Conservation (phyloP, 2,113 vertebrate genomes). For the Ariopsis seemanni region DNA sequence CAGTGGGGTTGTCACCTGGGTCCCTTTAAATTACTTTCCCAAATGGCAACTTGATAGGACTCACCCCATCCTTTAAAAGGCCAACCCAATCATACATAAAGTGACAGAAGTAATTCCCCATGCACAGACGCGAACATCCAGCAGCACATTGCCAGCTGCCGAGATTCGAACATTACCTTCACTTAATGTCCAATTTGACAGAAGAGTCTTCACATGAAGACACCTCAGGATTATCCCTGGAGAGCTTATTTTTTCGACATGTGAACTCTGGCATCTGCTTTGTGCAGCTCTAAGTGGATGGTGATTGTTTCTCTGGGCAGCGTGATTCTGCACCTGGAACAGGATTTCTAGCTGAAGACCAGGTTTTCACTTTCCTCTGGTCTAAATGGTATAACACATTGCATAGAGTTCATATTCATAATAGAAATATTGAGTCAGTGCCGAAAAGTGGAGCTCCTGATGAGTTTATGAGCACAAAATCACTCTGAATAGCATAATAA, state of each 20-base stretch:
- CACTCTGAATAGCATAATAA: no score
- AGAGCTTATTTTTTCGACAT: slow-evolving; percentile 49
- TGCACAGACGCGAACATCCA: background rate
- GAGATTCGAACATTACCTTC: slow-evolving; percentile 21
- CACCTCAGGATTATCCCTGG: slow-evolving; percentile 33
- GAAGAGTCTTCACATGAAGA: slow-evolving; percentile 27
- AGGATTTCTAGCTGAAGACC: slow-evolving; percentile 43
- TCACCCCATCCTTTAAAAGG: slow-evolving; percentile 38
- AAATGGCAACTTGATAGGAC: slow-evolving; percentile 27
- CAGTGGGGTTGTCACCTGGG: background rate
- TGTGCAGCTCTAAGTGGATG: slow-evolving; percentile 44
- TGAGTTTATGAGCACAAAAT: no score
- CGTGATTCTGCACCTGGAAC: slow-evolving; percentile 47
- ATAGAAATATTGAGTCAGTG: no score
- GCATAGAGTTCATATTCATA: background rate
- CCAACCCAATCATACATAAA: slow-evolving; percentile 43
- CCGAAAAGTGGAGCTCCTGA: no score
- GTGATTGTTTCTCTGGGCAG: slow-evolving; percentile 51
- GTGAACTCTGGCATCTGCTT: slow-evolving; percentile 44
- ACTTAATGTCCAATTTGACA: slow-evolving; percentile 44
- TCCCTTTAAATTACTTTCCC: slow-evolving; percentile 32
- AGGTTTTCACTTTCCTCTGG: slow-evolving; percentile 10
- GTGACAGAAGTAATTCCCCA: slow-evolving; percentile 45
- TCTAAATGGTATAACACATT: background rate
- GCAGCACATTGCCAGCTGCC: slow-evolving; percentile 19